These are phyloP conservation scores for Puntigrus tetrazona DNA, from an alignment of 2,113 vertebrate genomes.

Conservation along the genomic window DNA sequence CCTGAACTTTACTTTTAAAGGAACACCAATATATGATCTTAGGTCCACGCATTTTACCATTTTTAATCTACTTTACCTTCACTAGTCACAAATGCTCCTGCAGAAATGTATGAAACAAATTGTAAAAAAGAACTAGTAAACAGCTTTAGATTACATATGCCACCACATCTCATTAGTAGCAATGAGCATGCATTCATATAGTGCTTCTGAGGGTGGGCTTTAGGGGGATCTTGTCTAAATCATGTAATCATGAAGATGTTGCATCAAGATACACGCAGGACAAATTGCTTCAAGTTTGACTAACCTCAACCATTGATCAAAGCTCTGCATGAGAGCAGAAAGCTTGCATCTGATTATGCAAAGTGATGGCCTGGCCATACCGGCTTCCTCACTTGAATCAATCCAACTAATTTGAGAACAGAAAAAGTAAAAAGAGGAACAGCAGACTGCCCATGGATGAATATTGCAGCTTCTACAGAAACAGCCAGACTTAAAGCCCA, in stretches of 20 bases:
- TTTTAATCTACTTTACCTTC: background rate
- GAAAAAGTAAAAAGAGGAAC: constrained; percentile 7
- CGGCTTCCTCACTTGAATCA: background rate
- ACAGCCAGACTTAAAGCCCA: background rate
- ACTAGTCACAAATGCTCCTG: background rate
- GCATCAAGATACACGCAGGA: background rate
- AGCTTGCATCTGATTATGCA: background rate
- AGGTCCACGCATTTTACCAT: background rate
- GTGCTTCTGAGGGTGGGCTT: background rate
- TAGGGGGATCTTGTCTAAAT: background rate
- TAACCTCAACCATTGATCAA: background rate
- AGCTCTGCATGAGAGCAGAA: background rate
- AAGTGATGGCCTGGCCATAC: constrained; percentile 3
- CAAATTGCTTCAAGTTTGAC: background rate
- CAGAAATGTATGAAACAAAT: background rate
- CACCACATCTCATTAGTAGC: background rate
- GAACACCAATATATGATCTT: background rate
- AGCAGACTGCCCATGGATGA: background rate
- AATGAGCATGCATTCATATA: background rate
- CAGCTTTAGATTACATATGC: too few relatives aligned
- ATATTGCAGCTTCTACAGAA: background rate
- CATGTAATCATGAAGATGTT: background rate
- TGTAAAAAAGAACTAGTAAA: background rate
- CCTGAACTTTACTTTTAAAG: background rate
- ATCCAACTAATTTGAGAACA: background rate